Evolutionary conservation across 2,888 invertebrate species (phyloP), one percentile per base, ranked within the genome.

Genomic region (Clepsis dumicolana): DNA sequence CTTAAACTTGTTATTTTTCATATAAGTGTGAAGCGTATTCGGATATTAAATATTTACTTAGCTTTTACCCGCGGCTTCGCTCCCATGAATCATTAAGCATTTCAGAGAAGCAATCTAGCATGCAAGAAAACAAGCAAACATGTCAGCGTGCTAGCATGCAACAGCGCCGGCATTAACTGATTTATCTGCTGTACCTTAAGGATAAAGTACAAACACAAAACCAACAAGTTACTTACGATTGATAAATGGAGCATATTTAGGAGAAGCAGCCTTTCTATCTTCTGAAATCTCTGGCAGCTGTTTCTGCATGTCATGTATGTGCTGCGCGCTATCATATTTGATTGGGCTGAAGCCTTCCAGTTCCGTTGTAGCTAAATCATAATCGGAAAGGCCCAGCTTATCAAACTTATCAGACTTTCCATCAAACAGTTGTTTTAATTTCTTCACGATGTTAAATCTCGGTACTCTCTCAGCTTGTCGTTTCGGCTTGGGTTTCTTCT

Each of bases 361-460:
- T 56, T 32, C 35, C 21, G 21, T 56, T 24, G 56, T 56, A 24
- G 35, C 56, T 24, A 24, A 21, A n/a, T n/a, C 24, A 14, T 24
- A 56, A n/a, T 56, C 35, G 0, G 32, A 21, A 5, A 14, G 18
- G 1, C 48, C 48, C 3, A 21, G 12, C 18, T 48, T 48, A 4
- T 35, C 8, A 35, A 10, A 10, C 35, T 35, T 35, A 2, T 48
- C 12, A 48, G 48, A 5, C 12, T 48, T 48, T 12, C 48, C 48
- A 52, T 64, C 74, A 35, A 89, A 86, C 0, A 87, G 77, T 32
- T 83, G 70, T 71, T 82, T 84, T 1, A 90, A 50, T 8, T 77
- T 82, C 35, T 85, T 78, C 2, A 90, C 74, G 4, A 86, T 81
- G 71, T 83, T 83, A 18, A 83, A 87, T 70, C 65, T 32, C 70